phyloP scores from a whole-genome alignment of 2,113 vertebrate genomes.

The Lathamus discolor region DNA sequence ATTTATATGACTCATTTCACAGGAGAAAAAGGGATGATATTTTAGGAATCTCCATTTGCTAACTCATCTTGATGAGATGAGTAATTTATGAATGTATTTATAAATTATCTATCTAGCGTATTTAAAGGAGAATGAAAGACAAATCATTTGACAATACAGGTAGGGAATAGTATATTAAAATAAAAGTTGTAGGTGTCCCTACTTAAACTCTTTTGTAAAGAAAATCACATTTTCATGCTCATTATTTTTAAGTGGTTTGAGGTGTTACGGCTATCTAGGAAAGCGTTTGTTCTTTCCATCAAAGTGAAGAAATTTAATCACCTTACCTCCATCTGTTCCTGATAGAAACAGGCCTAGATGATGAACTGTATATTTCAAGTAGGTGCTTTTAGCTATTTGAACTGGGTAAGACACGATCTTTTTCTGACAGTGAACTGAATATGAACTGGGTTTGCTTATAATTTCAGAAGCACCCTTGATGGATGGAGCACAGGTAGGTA shows the following conservation, averaged over 20 bases:
- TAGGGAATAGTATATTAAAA: conserved; percentile 38
- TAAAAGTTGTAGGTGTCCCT: not conserved
- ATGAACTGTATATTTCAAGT: not conserved
- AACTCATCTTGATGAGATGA: conserved; percentile 25
- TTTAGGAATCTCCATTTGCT: conserved; percentile 28
- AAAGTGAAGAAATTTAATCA: conserved; percentile 42
- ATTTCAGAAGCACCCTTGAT: not conserved
- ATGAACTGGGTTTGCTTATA: not conserved
- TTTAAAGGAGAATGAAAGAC: conserved; percentile 31
- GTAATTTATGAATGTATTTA: conserved; percentile 41
- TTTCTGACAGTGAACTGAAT: not conserved
- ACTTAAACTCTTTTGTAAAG: not conserved
- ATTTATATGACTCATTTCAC: not conserved
- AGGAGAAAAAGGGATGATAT: not conserved
- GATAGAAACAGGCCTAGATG: not conserved
- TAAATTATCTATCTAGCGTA: conserved; percentile 2
- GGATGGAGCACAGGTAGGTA: not conserved
- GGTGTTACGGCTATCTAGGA: not conserved
- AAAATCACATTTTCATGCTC: not conserved
- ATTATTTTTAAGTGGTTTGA: conserved; percentile 26
- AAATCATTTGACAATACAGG: conserved; percentile 19
- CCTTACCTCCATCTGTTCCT: conserved; percentile 32
- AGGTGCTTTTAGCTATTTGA: not conserved
- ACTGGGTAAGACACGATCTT: not conserved
- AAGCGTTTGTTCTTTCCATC: conserved; percentile 42